Evolutionary conservation across 1,140 invertebrate genomes (phyloP).

Genomic region (Saccostrea cuccullata): DNA sequence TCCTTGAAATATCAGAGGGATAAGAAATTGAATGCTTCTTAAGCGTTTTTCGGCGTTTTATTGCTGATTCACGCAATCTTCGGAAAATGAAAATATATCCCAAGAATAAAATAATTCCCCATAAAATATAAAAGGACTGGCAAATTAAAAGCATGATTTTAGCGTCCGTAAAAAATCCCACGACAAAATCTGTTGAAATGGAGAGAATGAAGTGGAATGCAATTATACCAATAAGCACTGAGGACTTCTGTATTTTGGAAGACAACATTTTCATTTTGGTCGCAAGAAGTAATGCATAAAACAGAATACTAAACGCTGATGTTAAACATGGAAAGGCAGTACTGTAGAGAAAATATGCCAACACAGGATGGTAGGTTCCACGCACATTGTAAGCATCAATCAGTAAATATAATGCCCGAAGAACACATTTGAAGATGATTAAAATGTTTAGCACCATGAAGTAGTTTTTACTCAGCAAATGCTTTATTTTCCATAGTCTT

Average conservation of each 20-base stretch:
- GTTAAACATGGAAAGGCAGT: conserved; percentile 85
- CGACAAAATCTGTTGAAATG: conserved; percentile 88
- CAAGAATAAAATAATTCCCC: conserved; percentile 86
- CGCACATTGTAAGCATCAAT: conserved; percentile 93
- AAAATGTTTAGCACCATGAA: conserved; percentile 90
- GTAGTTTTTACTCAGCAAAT: conserved; percentile 82
- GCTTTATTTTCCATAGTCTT: conserved; percentile 67
- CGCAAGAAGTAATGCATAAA: conserved; percentile 89
- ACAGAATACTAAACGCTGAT: conserved; percentile 90
- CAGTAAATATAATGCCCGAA: conserved; percentile 91
- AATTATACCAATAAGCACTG: conserved; percentile 87
- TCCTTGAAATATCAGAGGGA: conserved; percentile 4
- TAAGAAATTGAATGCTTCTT: conserved; percentile 44
- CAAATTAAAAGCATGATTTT: conserved; percentile 72
- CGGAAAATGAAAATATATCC: conserved; percentile 91
- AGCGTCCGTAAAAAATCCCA: conserved; percentile 69
- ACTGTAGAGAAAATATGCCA: conserved; percentile 87
- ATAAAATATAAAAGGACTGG: conserved; percentile 84
- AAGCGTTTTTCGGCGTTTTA: conserved; percentile 73
- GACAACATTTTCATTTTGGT: conserved; percentile 78
- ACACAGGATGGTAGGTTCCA: conserved; percentile 86
- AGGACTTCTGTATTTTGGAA: conserved; percentile 82
- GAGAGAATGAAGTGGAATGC: conserved; percentile 88
- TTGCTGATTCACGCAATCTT: conserved; percentile 78
- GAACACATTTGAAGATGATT: conserved; percentile 87